Conservation (phyloP, 2,888 invertebrate genomes). For the Epinotia nisella region DNA sequence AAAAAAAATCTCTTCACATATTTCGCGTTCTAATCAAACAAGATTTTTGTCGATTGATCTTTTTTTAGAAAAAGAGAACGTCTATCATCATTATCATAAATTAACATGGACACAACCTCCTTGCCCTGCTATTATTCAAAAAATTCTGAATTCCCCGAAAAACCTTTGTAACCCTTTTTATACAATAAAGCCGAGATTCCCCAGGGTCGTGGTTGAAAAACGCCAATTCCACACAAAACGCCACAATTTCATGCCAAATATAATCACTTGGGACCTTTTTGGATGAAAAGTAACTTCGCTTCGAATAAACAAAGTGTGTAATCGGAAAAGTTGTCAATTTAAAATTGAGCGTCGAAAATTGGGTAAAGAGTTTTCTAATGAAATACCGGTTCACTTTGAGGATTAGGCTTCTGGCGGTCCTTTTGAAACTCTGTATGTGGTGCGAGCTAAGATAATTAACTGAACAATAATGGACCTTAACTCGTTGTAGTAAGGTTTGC, state of each 20-base stretch:
- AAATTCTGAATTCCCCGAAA: neutral
- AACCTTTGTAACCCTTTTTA: constrained; percentile 15
- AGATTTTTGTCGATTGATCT: too few species aligned
- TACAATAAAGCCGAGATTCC: constrained; percentile 19
- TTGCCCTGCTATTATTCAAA: neutral
- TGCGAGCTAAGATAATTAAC: neutral
- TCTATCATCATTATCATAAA: neutral
- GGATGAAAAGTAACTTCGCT: neutral
- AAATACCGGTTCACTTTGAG: constrained; percentile 25
- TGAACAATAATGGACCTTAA: neutral
- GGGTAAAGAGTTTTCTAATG: constrained; percentile 35
- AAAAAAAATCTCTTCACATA: too few species aligned
- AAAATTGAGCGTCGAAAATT: constrained; percentile 42
- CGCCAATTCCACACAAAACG: neutral
- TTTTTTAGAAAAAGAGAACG: neutral
- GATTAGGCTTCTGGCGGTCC: neutral
- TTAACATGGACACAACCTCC: neutral
- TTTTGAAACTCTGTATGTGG: constrained; percentile 10
- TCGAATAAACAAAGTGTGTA: constrained; percentile 48
- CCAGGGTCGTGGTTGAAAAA: constrained; percentile 11
- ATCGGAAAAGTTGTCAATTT: constrained; percentile 51
- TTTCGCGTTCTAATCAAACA: too few species aligned
- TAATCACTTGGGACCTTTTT: neutral
- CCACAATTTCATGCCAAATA: neutral
- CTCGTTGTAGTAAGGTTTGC: neutral